Percentiles rank a stretch among this genome's conserved stretches.
These are phyloP conservation scores for Diprion similis DNA, from an alignment of 1,140 invertebrate species.

Conservation along the genomic window DNA sequence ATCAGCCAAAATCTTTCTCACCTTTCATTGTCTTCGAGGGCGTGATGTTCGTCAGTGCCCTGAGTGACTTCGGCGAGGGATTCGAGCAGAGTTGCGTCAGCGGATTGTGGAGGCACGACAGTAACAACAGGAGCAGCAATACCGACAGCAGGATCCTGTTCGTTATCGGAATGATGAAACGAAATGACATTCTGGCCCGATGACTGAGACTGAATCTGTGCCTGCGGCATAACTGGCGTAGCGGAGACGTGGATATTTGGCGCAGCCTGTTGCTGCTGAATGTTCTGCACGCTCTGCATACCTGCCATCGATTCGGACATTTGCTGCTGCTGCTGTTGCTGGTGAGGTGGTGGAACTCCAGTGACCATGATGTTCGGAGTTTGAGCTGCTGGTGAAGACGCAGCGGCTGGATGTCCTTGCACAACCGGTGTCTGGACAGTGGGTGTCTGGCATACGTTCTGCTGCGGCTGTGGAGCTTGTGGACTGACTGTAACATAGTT, in stretches of 20 bases:
- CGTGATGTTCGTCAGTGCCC: constrained; percentile 55
- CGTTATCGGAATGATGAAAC: constrained; percentile 52
- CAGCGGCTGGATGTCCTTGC: constrained; percentile 34
- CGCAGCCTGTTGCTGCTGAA: constrained; percentile 49
- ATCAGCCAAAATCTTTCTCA: constrained; percentile 44
- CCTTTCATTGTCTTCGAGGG: constrained; percentile 72
- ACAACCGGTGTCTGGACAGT: constrained; percentile 43
- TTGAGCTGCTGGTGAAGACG: constrained; percentile 41
- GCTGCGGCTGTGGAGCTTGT: constrained; percentile 40
- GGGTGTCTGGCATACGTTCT: constrained; percentile 33
- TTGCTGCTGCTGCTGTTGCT: constrained; percentile 34
- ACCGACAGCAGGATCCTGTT: constrained; percentile 55
- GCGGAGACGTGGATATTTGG: constrained; percentile 43
- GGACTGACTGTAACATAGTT: constrained; percentile 45
- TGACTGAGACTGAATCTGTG: constrained; percentile 41
- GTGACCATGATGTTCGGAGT: constrained; percentile 32
- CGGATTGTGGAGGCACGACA: constrained; percentile 35
- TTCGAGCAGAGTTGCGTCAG: constrained; percentile 55
- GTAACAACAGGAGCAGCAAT: constrained; percentile 32
- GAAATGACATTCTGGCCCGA: constrained; percentile 30
- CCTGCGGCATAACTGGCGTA: constrained; percentile 34
- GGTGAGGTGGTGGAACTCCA: constrained; percentile 22
- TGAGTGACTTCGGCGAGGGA: constrained; percentile 59
- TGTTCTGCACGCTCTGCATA: constrained; percentile 53
- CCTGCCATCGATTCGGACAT: constrained; percentile 45